These are phyloP conservation scores for Hyphantria cunea DNA, from an alignment of 1,140 invertebrate genomes.

Conservation along the genomic window DNA sequence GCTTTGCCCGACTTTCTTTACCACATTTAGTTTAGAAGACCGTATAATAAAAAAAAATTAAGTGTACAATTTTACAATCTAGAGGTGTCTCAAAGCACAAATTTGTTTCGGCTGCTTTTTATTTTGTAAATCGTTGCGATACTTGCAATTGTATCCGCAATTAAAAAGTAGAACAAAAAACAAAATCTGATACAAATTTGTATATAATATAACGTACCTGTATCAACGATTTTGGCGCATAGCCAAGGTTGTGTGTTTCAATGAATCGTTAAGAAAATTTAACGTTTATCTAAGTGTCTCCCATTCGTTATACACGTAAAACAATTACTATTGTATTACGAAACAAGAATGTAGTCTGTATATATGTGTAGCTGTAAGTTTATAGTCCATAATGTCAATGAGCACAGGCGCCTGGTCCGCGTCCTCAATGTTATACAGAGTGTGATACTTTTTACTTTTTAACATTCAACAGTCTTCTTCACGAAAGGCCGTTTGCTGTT, in stretches of 20 bases:
- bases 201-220: conserved; percentile 22
- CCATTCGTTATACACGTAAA: conserved; percentile 30
- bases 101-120: not conserved
- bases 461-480: conserved; percentile 22
- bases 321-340: conserved; percentile 22
- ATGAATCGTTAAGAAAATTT: conserved; percentile 44
- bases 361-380: conserved; percentile 2
- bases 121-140: not conserved
- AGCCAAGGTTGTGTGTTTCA: conserved; percentile 47
- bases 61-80: not conserved
- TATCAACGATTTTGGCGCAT: conserved; percentile 38
- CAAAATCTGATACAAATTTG: conserved; percentile 22
- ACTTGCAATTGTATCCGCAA: not conserved
- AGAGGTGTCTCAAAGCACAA: not conserved
- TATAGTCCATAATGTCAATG: conserved; percentile 17
- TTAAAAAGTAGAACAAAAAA: not conserved
- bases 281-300: conserved; percentile 37
- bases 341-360: conserved; percentile 5
- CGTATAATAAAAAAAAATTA: not conserved
- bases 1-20: conserved; percentile 23
- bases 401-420: conserved; percentile 3
- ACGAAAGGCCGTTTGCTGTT: conserved; percentile 24
- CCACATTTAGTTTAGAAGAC: conserved; percentile 1
- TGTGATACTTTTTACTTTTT: conserved; percentile 11
- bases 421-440: not conserved